Conservation (phyloP, 2,797 vertebrate genomes). For the Calcarius lapponicus region DNA sequence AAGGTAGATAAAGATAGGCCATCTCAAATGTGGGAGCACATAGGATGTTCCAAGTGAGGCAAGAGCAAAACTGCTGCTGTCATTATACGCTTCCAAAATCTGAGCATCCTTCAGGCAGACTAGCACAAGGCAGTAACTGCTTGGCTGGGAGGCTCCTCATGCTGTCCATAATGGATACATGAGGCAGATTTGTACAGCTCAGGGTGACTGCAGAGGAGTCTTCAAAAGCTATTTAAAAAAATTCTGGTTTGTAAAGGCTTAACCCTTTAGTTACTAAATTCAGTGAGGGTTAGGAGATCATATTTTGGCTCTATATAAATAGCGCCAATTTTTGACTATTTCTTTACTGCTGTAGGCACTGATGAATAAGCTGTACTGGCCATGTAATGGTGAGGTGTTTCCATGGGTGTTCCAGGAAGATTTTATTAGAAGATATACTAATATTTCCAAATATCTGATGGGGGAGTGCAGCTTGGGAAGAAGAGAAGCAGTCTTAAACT, state of each 20-base stretch:
- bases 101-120: neutral
- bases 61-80: neutral
- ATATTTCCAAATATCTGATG: neutral
- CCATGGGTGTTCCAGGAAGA: neutral
- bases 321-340: neutral
- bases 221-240: neutral
- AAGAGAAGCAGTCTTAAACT: neutral
- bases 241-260: neutral
- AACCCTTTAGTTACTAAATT: neutral
- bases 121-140: neutral
- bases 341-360: neutral
- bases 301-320: neutral
- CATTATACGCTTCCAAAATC: neutral
- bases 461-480: neutral
- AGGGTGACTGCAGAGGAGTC: neutral
- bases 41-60: neutral
- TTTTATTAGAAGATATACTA: neutral
- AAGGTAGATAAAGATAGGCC: neutral
- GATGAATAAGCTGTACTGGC: neutral
- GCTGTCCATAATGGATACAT: neutral
- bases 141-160: neutral
- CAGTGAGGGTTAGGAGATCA: neutral
- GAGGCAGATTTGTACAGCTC: neutral
- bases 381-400: neutral
- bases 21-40: neutral